These are phyloP conservation scores for Cyclopterus lumpus DNA, from an alignment of 2,797 vertebrate species.

Conservation along the genomic window DNA sequence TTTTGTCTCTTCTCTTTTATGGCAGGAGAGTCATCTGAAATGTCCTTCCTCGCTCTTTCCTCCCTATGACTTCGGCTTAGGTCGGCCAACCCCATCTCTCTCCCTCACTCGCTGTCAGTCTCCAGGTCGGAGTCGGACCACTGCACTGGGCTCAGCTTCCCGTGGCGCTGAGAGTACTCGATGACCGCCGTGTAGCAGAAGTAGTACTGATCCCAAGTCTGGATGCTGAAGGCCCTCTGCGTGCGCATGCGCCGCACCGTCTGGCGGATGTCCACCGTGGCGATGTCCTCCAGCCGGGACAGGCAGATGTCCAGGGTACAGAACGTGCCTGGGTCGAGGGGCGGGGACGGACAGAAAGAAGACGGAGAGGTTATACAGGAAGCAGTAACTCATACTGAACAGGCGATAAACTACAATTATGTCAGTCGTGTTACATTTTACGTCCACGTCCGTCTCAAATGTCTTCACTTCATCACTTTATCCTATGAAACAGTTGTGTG, in stretches of 20 bases:
- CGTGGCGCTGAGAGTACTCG: slow-evolving; percentile 87
- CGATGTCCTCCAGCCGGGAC: slow-evolving; percentile 86
- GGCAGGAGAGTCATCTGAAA: slow-evolving; percentile 49
- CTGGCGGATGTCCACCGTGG: slow-evolving; percentile 85
- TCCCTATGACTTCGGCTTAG: slow-evolving; percentile 52
- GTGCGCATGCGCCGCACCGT: slow-evolving; percentile 88
- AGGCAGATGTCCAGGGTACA: slow-evolving; percentile 91
- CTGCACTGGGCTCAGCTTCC: slow-evolving; percentile 85
- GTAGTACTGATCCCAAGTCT: slow-evolving; percentile 91
- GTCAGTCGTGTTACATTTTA: background rate
- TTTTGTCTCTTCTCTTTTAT: slow-evolving; percentile 61
- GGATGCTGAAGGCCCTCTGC: slow-evolving; percentile 89
- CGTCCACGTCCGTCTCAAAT: background rate
- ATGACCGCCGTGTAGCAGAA: slow-evolving; percentile 89
- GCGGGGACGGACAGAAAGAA: background rate
- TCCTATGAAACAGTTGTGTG: background rate
- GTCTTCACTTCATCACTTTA: background rate
- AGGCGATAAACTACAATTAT: background rate
- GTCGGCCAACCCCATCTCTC: slow-evolving; percentile 29
- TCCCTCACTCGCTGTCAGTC: slow-evolving; percentile 87
- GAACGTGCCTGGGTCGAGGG: slow-evolving; percentile 82
- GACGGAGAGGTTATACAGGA: background rate
- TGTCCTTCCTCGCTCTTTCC: slow-evolving; percentile 26
- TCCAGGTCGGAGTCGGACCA: slow-evolving; percentile 90
- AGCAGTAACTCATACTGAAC: no score